Conservation (phyloP, 2,797 vertebrate species). For the Crypturellus tataupa region DNA sequence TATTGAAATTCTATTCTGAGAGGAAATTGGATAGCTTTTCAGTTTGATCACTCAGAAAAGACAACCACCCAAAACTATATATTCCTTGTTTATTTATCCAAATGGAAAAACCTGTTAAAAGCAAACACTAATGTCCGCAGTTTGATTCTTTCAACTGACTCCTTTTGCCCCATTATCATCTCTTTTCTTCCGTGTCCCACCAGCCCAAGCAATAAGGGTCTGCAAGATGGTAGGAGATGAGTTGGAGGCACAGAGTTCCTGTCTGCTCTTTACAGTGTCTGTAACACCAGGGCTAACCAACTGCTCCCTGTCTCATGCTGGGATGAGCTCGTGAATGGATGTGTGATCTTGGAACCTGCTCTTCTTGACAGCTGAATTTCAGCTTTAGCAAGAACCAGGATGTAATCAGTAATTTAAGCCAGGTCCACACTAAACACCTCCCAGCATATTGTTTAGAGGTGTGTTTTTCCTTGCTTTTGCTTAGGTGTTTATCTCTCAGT, state of each 20-base stretch:
- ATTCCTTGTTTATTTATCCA: conserved; percentile 25
- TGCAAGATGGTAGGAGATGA: background rate
- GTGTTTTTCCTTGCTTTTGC: background rate
- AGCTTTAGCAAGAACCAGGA: background rate
- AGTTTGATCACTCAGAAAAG: conserved; percentile 10
- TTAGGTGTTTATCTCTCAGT: background rate
- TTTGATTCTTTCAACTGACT: background rate
- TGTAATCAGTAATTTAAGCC: background rate
- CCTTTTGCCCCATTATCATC: background rate
- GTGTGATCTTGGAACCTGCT: background rate
- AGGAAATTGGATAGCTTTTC: conserved; percentile 42
- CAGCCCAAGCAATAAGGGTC: background rate
- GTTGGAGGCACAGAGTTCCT: background rate
- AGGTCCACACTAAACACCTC: background rate
- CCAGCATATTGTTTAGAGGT: fast-evolving
- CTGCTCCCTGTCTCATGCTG: fast-evolving
- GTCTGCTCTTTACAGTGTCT: background rate
- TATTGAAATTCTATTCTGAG: conserved; percentile 47
- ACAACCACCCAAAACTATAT: background rate
- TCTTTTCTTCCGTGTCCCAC: background rate
- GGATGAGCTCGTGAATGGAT: background rate
- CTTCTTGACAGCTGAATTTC: background rate
- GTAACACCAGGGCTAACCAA: fast-evolving
- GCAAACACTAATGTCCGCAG: background rate
- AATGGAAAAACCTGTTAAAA: background rate